Evolutionary conservation across 2,797 vertebrate species (phyloP), one percentile per base, ranked within the genome.

Genomic region (Heteromormyrus szaboi): DNA sequence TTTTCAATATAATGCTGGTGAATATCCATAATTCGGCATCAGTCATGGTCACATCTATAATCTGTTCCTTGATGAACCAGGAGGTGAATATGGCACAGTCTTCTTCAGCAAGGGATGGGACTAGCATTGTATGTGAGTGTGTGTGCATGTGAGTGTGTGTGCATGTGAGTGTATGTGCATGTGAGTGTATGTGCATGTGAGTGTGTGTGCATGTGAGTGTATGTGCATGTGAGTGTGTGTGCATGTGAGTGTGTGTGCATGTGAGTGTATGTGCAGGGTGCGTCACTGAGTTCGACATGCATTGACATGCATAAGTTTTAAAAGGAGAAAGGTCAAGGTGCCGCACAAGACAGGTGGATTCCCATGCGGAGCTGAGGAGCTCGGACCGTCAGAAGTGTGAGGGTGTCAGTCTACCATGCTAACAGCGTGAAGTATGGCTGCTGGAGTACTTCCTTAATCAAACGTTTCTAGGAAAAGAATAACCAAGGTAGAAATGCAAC

Each of bases 371-470:
- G 93, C 95, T 95, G 94, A 91, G 93, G 9, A 93, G 89, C 62
- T 91, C 91, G 91, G 91, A 89, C 90, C 92, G 93, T 95, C 92
- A 94, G 93, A 93, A 91, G 91, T 93, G 94, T 93, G 88, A 91
- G 91, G 90, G 93, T 89, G 88, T 93, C 89, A 90, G n/a, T 89
- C 88, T 92, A 93, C 92, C 95, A 96, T 96, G 97, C 97, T 95
- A 94, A 94, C 93, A 88, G 89, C 90, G 93, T 90, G 93, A 93
- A 87, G 88, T 90, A 92, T 91, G 90, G 89, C 91, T 92, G 93
- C 12, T 92, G 91, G 91, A 91, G 91, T 76, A 89, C 91, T 91
- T 92, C 91, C 79, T 92, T 93, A 92, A 93, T 89, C 92, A 92
- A 91, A 92, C 89, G 4, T 56, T 91, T 91, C 46, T 91, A 88